Percentiles rank a stretch among this genome's conserved stretches.
Conservation (phyloP, 92 coral and sea anemone genomes). For the Epizoanthus scotinus region DNA sequence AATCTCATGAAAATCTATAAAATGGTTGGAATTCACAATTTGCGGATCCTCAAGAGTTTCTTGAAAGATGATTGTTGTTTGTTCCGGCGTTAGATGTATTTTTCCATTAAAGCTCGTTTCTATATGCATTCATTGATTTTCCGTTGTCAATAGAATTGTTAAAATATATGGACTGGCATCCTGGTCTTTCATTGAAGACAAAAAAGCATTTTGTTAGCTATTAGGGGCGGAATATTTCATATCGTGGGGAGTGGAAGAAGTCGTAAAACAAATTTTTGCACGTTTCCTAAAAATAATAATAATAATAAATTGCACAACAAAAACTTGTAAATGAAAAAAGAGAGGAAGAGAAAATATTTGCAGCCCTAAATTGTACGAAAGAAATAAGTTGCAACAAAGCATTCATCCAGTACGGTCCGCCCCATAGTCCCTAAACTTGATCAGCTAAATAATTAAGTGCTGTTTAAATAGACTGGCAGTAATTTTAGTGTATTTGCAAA, state of each 20-base stretch:
- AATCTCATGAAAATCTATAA: not conserved
- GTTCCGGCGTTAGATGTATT: not conserved
- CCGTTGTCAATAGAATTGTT: not conserved
- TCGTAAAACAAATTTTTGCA: no score
- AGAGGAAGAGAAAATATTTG: no score
- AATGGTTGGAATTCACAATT: not conserved
- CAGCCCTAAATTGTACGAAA: no score
- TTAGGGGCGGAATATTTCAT: no score
- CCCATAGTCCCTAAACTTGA: no score
- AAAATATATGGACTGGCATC: not conserved
- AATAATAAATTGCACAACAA: no score
- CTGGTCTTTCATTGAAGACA: not conserved
- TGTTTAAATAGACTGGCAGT: constrained; percentile 3
- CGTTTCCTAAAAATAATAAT: no score
- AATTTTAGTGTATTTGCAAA: not conserved
- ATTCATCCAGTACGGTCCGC: no score
- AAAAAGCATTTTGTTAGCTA: not conserved
- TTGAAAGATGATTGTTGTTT: not conserved
- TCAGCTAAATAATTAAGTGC: not conserved
- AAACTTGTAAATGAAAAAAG: no score
- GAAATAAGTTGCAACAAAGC: no score
- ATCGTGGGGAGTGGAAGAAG: no score
- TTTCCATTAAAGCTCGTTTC: no score
- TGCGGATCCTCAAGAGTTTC: not conserved
- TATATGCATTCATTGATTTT: not conserved